A percentile compares a stretch with the other conserved stretches of the same genome.
Evolutionary conservation across 2,888 invertebrate species (phyloP).

Genomic region (Drosophila paucipuncta): DNA sequence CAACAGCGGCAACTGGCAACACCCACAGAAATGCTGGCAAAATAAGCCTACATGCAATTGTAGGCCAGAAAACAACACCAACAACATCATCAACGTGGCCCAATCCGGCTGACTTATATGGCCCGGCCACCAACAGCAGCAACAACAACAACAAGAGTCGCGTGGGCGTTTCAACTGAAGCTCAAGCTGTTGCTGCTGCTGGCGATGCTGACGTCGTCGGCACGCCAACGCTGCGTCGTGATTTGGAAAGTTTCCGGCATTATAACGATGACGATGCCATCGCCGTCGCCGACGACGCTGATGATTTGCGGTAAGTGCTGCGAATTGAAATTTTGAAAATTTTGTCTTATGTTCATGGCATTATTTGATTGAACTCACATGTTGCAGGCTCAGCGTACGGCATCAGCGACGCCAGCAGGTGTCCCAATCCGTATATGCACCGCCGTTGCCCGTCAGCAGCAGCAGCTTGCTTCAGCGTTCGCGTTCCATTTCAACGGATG

Average conservation of each 20-base stretch:
- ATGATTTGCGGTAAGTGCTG: constrained; percentile 81
- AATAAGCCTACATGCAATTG: constrained; percentile 85
- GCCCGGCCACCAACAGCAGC: constrained; percentile 69
- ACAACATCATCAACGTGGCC: constrained; percentile 68
- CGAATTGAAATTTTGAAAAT: constrained; percentile 28
- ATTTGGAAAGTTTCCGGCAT: constrained; percentile 85
- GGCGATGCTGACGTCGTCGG: constrained; percentile 58
- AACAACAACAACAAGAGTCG: constrained; percentile 59
- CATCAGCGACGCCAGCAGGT: constrained; percentile 81
- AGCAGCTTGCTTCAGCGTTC: constrained; percentile 77
- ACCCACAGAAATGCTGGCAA: constrained; percentile 82
- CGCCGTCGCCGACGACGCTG: constrained; percentile 53
- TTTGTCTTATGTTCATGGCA: constrained; percentile 42
- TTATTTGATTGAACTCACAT: constrained; percentile 55
- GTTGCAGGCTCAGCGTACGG: constrained; percentile 72
- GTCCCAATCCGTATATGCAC: constrained; percentile 71
- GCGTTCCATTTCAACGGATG: constrained; percentile 86
- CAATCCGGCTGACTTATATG: constrained; percentile 83
- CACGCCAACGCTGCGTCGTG: constrained; percentile 80
- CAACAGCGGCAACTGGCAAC: constrained; percentile 76
- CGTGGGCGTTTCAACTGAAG: constrained; percentile 73
- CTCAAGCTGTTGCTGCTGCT: constrained; percentile 30
- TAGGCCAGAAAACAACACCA: constrained; percentile 71
- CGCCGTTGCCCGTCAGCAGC: constrained; percentile 49
- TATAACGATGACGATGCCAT: constrained; percentile 66